Evolutionary conservation across 2,113 vertebrate species (phyloP).

Genomic region (Salvelinus fontinalis): DNA sequence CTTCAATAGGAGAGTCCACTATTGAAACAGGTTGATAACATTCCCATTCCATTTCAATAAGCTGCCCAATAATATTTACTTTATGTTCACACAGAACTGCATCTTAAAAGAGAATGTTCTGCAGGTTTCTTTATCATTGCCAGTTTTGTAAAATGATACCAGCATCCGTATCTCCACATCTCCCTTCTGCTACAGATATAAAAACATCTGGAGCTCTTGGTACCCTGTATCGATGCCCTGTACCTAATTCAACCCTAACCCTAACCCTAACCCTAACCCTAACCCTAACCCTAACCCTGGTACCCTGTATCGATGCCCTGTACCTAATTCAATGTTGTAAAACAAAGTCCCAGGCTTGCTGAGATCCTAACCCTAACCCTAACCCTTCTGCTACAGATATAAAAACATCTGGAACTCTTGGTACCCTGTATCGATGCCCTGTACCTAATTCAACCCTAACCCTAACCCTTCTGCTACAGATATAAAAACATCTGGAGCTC

Average conservation of each 20-base stretch:
- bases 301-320: conserved; percentile 53
- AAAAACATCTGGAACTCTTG: no score
- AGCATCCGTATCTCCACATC: neutral
- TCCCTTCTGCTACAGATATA: neutral
- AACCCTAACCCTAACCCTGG: conserved; percentile 12
- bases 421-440: no score
- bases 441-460: no score
- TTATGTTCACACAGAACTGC: neutral
- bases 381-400: no score
- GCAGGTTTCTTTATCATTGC: neutral
- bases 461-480: no score
- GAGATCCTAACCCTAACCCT: conserved; percentile 26
- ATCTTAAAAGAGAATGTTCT: no score
- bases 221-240: conserved; percentile 52
- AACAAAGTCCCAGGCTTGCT: conserved; percentile 58
- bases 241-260: conserved; percentile 68
- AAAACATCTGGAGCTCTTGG: conserved; percentile 12
- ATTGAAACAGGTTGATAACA: neutral
- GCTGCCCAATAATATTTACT: neutral
- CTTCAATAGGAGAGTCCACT: neutral
- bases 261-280: conserved; percentile 38
- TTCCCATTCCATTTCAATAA: neutral
- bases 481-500: no score
- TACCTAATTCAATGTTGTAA: conserved; percentile 72
- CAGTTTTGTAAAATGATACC: neutral